Percentiles rank a stretch among this genome's conserved stretches.
Evolutionary conservation across 2,797 vertebrate species (phyloP).

Genomic region (Arnoldichthys spilopterus): DNA sequence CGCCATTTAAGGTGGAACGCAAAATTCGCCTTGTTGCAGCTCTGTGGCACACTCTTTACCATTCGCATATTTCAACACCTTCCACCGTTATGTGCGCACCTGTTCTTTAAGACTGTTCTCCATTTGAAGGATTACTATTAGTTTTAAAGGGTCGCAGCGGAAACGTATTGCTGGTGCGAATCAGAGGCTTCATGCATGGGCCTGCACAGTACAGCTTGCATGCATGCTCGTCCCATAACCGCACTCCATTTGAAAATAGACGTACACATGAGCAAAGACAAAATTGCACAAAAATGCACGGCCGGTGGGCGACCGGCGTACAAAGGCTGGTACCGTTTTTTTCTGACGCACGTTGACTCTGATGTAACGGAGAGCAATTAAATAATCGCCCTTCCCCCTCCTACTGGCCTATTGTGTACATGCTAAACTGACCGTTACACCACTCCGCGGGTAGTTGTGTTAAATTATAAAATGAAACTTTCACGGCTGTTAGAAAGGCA

Average conservation of each 20-base stretch:
- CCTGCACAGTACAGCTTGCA: neutral
- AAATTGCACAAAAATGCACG: neutral
- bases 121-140: neutral
- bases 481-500: neutral
- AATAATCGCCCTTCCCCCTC: neutral
- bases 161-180: neutral
- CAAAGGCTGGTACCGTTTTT: neutral
- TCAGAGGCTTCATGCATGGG: neutral
- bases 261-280: neutral
- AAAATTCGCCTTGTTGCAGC: neutral
- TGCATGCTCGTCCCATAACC: neutral
- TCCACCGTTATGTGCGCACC: neutral
- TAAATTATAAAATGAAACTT: neutral
- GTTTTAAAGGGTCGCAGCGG: neutral
- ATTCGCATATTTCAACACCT: neutral
- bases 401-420: neutral
- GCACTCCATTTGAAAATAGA: neutral
- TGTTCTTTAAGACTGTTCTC: too few relatives aligned
- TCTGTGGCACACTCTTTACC: neutral
- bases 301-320: neutral
- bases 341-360: constrained; percentile 3
- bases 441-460: neutral
- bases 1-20: too few relatives aligned
- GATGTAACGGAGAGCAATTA: constrained; percentile 27
- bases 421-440: too few relatives aligned